These are phyloP conservation scores for Iguana delicatissima DNA, from an alignment of 2,797 vertebrate species.

Conservation along the genomic window DNA sequence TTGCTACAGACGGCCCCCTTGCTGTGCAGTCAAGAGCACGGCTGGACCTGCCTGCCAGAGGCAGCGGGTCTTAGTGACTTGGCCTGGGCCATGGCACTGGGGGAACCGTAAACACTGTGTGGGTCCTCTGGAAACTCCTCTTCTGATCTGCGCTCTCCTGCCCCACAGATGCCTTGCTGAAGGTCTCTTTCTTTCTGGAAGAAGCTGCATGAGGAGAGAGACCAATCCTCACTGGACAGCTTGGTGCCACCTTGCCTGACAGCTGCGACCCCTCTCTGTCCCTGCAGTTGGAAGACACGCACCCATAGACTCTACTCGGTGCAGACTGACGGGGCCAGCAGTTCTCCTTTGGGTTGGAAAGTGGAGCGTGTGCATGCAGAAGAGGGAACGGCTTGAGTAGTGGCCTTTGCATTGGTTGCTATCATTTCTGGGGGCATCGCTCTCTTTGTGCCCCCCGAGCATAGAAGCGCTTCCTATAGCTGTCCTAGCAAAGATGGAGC, in stretches of 20 bases:
- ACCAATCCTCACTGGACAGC: neutral
- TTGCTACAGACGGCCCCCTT: too few species aligned
- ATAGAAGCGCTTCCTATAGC: neutral
- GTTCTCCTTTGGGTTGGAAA: neutral
- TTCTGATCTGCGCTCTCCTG: slow-evolving; percentile 20
- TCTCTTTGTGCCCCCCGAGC: neutral
- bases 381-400: neutral
- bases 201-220: slow-evolving; percentile 41
- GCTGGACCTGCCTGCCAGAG: neutral
- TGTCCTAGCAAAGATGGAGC: neutral
- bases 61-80: neutral
- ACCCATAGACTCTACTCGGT: too few species aligned
- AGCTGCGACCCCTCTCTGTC: too few species aligned
- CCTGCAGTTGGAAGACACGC: neutral
- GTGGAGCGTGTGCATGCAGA: too few species aligned
- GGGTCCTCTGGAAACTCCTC: neutral
- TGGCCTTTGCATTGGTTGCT: neutral
- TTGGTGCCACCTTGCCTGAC: too few species aligned
- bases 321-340: neutral
- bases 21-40: too few species aligned
- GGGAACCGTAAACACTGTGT: neutral
- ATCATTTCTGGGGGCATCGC: neutral
- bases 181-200: slow-evolving; percentile 78
- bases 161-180: slow-evolving; percentile 75
- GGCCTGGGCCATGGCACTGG: neutral